Evolutionary conservation across 2,888 invertebrate genomes (phyloP), one percentile per base, ranked within the genome.

Genomic region (Meta bourneti): DNA sequence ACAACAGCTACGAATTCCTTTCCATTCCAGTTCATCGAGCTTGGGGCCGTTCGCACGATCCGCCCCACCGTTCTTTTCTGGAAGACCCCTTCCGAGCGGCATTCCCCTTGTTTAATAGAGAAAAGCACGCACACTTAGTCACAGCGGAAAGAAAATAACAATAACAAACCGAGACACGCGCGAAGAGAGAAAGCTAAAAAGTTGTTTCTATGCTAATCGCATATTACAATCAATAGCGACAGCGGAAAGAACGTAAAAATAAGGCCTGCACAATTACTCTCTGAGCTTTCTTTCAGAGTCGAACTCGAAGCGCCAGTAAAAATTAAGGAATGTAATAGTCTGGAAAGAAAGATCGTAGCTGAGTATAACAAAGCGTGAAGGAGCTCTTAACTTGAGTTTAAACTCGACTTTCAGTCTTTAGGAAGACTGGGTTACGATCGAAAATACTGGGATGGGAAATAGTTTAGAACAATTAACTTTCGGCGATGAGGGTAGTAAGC

Each of bases 111-210:
- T 16, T 16, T 61, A 61, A 61, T 61, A 61, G 61, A 61, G 61
- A 61, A 5, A 11, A 8, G 61, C 61, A 61, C 61, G 61, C 61
- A 61, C 61, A 16, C 13, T 61, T 16, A 34, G 34, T 34, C 34
- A 34, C 34, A 34, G 34, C 34, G 4, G 4, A 34, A 34, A 16
- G 61, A 61, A 61, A 61, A 61, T 61, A 61, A 61, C 61, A 61
- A 61, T 83, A 83, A 83, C 72, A 69, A 49, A 49, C 49, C 72
- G 74, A 34, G 72, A 52, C 83, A 83, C 83, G 72, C 83, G 19
- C 16, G 34, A 48, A 48, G 16, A 20, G 34, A 49, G 49, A 81
- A 81, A 70, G 69, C 70, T 48, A 19, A 70, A 81, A 13, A 70
- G 52, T 34, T 72, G 71, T 83, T 83, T 83, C 19, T 20, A 83